A percentile compares a stretch with the other conserved stretches of the same genome.
phyloP scores from a whole-genome alignment of 2,113 vertebrate genomes.

The Phrynosoma platyrhinos region DNA sequence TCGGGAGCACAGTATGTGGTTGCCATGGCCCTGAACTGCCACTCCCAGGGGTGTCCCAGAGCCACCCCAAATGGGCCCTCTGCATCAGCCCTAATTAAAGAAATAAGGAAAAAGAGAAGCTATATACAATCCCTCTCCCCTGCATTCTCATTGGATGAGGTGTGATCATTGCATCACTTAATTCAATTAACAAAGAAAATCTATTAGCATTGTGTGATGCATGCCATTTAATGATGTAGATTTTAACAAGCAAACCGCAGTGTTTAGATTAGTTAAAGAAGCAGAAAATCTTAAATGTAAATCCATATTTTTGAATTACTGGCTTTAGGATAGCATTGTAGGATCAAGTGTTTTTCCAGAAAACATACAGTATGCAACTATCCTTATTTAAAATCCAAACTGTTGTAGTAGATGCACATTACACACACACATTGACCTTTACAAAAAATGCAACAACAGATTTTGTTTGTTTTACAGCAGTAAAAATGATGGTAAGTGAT shows the following conservation, averaged over 20 bases:
- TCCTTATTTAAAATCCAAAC: constrained; percentile 66
- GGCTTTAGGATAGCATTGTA: constrained; percentile 33
- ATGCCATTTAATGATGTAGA: constrained; percentile 32
- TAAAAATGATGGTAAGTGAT: constrained; percentile 72
- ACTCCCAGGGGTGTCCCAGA: too few species aligned
- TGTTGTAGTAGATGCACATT: constrained; percentile 38
- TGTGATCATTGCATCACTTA: too few species aligned
- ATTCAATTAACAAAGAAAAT: constrained; percentile 40
- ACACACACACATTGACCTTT: constrained; percentile 68
- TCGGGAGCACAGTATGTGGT: too few species aligned
- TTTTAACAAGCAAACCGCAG: constrained; percentile 21
- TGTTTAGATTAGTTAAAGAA: constrained; percentile 26
- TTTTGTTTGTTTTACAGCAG: constrained; percentile 63
- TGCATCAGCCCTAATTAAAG: neutral
- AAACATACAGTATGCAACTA: constrained; percentile 50
- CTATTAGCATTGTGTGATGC: constrained; percentile 48
- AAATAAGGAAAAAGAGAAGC: neutral
- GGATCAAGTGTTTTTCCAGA: constrained; percentile 56
- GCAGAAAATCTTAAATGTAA: constrained; percentile 26
- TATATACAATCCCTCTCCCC: neutral
- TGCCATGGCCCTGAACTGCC: too few species aligned
- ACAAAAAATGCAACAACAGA: constrained; percentile 57
- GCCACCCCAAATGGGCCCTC: too few species aligned
- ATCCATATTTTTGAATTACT: constrained; percentile 57
- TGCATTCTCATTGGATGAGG: neutral